Conservation (phyloP, 2,113 vertebrate species). For the Strix aluco region DNA sequence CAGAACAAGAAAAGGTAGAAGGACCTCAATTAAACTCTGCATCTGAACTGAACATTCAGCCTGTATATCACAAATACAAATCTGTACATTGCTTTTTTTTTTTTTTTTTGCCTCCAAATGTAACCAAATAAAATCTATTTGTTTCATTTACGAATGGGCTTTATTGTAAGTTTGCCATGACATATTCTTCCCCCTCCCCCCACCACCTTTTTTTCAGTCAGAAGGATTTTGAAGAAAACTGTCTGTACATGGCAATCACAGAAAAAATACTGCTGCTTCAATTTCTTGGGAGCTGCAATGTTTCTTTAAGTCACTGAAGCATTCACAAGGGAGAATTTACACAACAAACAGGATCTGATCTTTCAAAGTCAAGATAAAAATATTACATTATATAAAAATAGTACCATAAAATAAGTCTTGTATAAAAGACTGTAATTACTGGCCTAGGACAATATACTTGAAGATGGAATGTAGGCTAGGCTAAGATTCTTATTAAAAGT, state of each 20-base stretch:
- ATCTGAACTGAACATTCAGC: not conserved
- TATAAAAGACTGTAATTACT: not conserved
- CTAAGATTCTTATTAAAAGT: not conserved
- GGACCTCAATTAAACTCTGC: not conserved
- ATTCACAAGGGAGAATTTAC: constrained; percentile 40
- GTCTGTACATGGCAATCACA: not conserved
- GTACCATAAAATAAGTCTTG: constrained; percentile 9
- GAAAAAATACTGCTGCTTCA: not conserved
- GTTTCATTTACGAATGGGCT: not conserved
- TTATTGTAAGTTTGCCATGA: not conserved
- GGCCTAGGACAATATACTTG: not conserved
- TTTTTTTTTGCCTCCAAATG: not conserved
- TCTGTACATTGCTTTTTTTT: not conserved
- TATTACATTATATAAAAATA: constrained; percentile 42
- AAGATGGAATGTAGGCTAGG: not conserved
- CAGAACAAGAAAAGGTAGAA: not conserved
- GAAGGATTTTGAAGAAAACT: not conserved
- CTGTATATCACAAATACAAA: not conserved
- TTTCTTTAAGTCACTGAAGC: constrained; percentile 17
- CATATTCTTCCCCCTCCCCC: fast-evolving
- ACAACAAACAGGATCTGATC: constrained; percentile 37
- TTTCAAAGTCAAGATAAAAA: constrained; percentile 55
- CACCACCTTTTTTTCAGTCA: not conserved
- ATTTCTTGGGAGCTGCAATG: not conserved
- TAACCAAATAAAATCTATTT: not conserved